These are phyloP conservation scores for Apantesis nais DNA, from an alignment of 2,888 invertebrate genomes.

Conservation along the genomic window DNA sequence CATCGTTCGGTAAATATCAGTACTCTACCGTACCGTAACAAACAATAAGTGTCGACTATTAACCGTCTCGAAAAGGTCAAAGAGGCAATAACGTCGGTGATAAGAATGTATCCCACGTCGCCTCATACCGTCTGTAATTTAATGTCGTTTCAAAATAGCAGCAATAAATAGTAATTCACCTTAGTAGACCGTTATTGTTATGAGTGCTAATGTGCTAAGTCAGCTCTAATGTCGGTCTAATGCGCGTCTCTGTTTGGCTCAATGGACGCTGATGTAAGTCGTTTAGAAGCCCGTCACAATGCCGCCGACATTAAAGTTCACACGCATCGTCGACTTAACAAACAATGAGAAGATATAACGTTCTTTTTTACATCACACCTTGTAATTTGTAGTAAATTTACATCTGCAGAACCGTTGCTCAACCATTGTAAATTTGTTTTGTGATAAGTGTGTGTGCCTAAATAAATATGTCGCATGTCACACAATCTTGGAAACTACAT, in stretches of 20 bases:
- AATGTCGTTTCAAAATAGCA: conserved; percentile 65
- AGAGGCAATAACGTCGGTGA: conserved; percentile 55
- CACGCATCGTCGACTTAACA: conserved; percentile 67
- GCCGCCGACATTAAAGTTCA: conserved; percentile 60
- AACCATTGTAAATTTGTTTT: conserved; percentile 64
- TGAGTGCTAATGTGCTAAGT: conserved; percentile 65
- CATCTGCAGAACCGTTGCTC: conserved; percentile 55
- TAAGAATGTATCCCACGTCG: conserved; percentile 54
- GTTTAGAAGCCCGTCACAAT: conserved; percentile 57
- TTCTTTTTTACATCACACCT: conserved; percentile 58
- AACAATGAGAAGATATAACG: conserved; percentile 62
- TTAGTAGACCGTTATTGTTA: conserved; percentile 62
- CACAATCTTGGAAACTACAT: conserved; percentile 30
- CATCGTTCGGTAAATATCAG: conserved; percentile 26
- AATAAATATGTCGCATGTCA: conserved; percentile 55
- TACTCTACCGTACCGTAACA: conserved; percentile 37
- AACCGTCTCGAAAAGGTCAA: conserved; percentile 58
- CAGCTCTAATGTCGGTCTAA: conserved; percentile 65
- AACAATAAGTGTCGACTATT: conserved; percentile 56
- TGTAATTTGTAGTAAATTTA: conserved; percentile 67
- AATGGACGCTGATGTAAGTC: conserved; percentile 59
- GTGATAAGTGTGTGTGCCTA: conserved; percentile 60
- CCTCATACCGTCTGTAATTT: conserved; percentile 50
- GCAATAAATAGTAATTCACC: conserved; percentile 70
- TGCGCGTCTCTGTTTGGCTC: conserved; percentile 52